Evolutionary conservation across 2,888 invertebrate species (phyloP), one percentile per base, ranked within the genome.

Genomic region (Magallana nippona): DNA sequence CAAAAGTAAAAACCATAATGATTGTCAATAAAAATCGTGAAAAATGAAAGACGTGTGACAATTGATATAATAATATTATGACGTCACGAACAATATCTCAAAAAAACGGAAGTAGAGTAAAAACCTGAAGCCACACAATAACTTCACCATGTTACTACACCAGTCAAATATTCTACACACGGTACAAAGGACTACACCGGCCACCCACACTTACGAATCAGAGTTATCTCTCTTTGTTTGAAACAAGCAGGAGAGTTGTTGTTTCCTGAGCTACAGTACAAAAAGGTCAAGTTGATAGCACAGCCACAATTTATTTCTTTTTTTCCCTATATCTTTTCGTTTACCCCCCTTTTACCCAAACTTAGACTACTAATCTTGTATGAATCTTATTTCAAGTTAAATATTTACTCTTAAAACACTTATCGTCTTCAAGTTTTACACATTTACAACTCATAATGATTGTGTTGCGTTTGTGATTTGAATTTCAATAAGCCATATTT

Each of bases 151-250:
- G 60, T 57, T 81, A 81, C 81, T 81, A 81, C 81, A 81, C 60
- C 62, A 78, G 81, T 71, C 22, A 57, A 81, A 81, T 44, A 44
- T 44, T 81, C 81, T 81, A 81, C 81, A 81, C 81, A 81, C 44
- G 60, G 55, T 62, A 81, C 81, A 60, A 63, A 19, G 44, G 81
- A 81, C 81, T 81, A 81, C 81, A 81, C 81, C 81, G 17, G 58
- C 81, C 81, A 81, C 81, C 81, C 81, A 81, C 32, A 81, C 81
- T 62, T 62, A 81, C 81, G 55, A 32, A 80, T 57, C 78, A 57
- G 32, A 71, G 71, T 71, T 71, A 71, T 71, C 71, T 71, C 71
- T 71, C 71, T 71, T 71, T 71, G 71, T 71, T 32, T 71, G 71
- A 71, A 15, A 71, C 71, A 71, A 71, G 71, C 71, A 71, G 71